Evolutionary conservation across 2,113 vertebrate genomes (phyloP).

Genomic region (Cyphomyrus discorhynchus): DNA sequence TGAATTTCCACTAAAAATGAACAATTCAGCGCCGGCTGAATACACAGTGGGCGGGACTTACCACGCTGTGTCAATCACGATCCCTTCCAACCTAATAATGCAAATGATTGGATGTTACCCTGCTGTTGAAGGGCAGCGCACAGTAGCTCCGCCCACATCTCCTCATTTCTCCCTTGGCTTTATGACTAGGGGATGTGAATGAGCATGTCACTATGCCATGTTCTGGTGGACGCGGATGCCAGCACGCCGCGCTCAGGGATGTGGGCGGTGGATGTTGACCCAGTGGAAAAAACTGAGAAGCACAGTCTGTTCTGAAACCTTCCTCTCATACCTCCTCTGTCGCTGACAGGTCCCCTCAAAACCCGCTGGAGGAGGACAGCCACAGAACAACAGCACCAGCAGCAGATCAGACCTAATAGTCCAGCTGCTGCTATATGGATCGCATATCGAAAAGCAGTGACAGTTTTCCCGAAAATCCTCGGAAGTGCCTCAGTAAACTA

Average conservation of each 20-base stretch:
- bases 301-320: neutral
- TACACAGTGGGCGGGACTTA: neutral
- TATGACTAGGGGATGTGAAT: neutral
- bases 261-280: neutral
- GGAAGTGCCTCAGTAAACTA: neutral
- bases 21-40: neutral
- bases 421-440: neutral
- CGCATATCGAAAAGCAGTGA: neutral
- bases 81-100: neutral
- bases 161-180: neutral
- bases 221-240: neutral
- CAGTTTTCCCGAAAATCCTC: neutral
- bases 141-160: neutral
- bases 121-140: neutral
- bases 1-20: neutral
- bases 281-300: neutral
- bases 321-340: neutral
- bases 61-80: neutral
- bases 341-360: neutral
- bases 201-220: neutral
- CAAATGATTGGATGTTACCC: neutral
- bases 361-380: neutral
- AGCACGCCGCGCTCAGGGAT: neutral
- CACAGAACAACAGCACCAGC: neutral
- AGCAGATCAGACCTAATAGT: neutral